Evolutionary conservation across 2,888 invertebrate genomes (phyloP), one percentile per base, ranked within the genome.

Genomic region (Vesta saturnalis): DNA sequence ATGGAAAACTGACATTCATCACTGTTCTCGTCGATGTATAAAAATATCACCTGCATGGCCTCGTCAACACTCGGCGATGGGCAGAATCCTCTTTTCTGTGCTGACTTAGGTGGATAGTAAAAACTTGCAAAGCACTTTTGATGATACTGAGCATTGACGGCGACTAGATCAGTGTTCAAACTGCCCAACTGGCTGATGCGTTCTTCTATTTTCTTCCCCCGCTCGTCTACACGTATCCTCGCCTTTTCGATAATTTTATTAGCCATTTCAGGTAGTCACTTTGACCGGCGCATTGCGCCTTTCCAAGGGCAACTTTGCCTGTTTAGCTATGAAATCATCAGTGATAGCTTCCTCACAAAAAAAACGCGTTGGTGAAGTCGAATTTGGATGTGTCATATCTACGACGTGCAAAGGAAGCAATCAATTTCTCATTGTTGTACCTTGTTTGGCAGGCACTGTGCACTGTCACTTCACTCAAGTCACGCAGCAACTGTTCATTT

Each of bases 391-490:
- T 12, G 12, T 4, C 43, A 43, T 43, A 43, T 43, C 4, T 14
- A 43, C 43, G 14, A 43, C 43, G 43, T 43, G 43, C 43, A 43
- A 43, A 43, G 43, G 43, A 12, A 43, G 12, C 4, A 43, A 43
- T 43, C 43, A 43, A 43, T 43, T 43, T 43, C 43, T 43, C 43
- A 43, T 43, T 43, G 43, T 43, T 12, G 43, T 43, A 43, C 43
- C 43, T 43, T 43, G 43, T 43, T 43, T 43, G 43, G 43, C 43
- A 43, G 14, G 43, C 4, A n/a, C n/a, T n/a, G n/a, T n/a, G n/a
- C n/a, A n/a, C n/a, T n/a, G n/a, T n/a, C n/a, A n/a, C n/a, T n/a
- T n/a, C n/a, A n/a, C n/a, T n/a, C n/a, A n/a, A n/a, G n/a, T n/a
- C n/a, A n/a, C n/a, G n/a, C n/a, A n/a, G n/a, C n/a, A n/a, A 43